A percentile compares a stretch with the other conserved stretches of the same genome.
These are phyloP conservation scores for Chironomus tepperi DNA, from an alignment of 1,140 invertebrate genomes.

Conservation along the genomic window DNA sequence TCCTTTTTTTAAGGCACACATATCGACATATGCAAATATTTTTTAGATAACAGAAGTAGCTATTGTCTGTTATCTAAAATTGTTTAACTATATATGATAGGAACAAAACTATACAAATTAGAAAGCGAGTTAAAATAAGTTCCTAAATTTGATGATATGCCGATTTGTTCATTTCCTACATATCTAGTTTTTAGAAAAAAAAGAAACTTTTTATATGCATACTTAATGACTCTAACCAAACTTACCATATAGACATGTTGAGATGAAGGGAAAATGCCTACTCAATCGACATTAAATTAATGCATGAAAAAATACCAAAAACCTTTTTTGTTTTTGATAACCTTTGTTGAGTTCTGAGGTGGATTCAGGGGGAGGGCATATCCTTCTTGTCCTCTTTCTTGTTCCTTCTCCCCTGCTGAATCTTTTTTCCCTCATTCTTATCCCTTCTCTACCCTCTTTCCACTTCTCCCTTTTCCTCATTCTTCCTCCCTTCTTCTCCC, in stretches of 20 bases:
- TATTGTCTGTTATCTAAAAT: no score
- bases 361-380: no score
- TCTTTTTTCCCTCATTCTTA: no score
- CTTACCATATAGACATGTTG: not conserved
- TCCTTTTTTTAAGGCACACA: not conserved
- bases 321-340: conserved; percentile 1
- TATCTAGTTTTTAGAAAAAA: not conserved
- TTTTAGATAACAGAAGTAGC: not conserved
- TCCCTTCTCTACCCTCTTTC: no score
- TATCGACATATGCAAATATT: not conserved
- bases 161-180: not conserved
- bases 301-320: not conserved
- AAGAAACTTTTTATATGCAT: not conserved
- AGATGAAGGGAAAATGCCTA: not conserved
- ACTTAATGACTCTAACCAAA: not conserved
- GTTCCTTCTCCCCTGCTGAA: no score
- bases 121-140: no score
- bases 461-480: not conserved
- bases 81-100: no score
- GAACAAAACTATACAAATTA: no score
- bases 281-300: conserved; percentile 11
- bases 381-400: no score
- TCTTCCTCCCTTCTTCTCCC: not conserved
- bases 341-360: no score
- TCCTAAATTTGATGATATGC: not conserved